These are phyloP conservation scores for Chrysina gloriosa DNA, from an alignment of 2,888 invertebrate species.

Conservation along the genomic window DNA sequence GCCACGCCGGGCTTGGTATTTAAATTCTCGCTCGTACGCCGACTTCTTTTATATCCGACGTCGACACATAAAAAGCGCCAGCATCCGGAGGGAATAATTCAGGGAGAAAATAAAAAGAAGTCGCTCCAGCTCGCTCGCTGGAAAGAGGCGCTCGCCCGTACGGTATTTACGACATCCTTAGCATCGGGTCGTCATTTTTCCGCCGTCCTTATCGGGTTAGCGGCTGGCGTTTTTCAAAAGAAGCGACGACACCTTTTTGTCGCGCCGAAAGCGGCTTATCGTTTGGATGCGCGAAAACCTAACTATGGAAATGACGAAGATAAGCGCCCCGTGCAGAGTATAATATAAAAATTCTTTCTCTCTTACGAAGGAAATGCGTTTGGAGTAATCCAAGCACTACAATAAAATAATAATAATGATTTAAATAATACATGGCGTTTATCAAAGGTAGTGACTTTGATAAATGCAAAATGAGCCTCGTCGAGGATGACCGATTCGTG, in stretches of 20 bases:
- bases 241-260: neutral
- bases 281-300: neutral
- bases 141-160: constrained; percentile 3
- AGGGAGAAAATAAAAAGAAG: constrained; percentile 12
- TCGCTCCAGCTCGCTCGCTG: neutral
- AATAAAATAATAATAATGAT: too few relatives aligned
- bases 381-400: too few relatives aligned
- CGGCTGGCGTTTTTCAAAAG: constrained; percentile 11
- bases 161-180: constrained; percentile 26
- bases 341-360: too few relatives aligned
- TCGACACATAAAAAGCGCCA: constrained; percentile 13
- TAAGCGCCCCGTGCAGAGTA: too few relatives aligned
- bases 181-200: constrained; percentile 21
- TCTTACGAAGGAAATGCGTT: too few relatives aligned
- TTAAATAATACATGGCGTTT: too few relatives aligned
- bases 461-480: too few relatives aligned
- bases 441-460: too few relatives aligned
- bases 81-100: constrained; percentile 15
- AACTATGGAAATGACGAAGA: too few relatives aligned
- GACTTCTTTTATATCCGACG: constrained; percentile 11
- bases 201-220: constrained; percentile 20
- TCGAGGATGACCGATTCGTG: too few relatives aligned
- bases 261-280: neutral
- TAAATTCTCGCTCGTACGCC: neutral
- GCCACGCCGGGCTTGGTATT: too few relatives aligned